phyloP scores from a whole-genome alignment of 2,113 vertebrate genomes.

The Myxocyprinus asiaticus region DNA sequence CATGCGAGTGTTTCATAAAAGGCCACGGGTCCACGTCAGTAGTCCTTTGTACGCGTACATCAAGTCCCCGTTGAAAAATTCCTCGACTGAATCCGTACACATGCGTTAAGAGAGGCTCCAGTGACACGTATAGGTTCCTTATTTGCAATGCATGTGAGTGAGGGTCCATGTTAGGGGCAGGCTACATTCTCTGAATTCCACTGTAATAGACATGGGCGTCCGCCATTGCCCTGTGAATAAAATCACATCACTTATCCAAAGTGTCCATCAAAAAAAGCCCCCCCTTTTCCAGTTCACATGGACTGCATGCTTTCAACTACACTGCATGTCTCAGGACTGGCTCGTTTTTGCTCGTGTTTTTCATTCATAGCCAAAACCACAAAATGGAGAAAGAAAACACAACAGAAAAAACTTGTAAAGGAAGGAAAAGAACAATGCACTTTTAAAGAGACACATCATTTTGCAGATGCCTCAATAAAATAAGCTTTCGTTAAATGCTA shows the following conservation, averaged over 20 bases:
- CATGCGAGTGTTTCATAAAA: conserved; percentile 41
- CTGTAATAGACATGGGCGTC: conserved; percentile 84
- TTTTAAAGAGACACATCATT: neutral
- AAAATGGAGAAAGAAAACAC: conserved; percentile 36
- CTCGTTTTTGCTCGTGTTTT: conserved; percentile 23
- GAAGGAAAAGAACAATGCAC: conserved; percentile 1
- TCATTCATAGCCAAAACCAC: conserved; percentile 58
- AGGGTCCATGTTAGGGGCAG: conserved; percentile 81
- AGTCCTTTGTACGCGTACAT: conserved; percentile 25
- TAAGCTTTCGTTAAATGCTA: conserved; percentile 35
- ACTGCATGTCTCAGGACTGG: conserved; percentile 55
- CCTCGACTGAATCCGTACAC: conserved; percentile 8
- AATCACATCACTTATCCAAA: conserved; percentile 84
- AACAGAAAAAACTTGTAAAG: neutral
- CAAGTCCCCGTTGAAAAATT: conserved; percentile 27
- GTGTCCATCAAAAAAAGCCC: conserved; percentile 70
- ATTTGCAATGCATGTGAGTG: conserved; percentile 76
- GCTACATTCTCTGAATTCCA: conserved; percentile 87
- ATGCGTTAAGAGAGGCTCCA: conserved; percentile 29
- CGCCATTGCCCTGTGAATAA: conserved; percentile 83
- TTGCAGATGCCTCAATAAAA: conserved; percentile 24
- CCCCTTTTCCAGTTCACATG: conserved; percentile 71
- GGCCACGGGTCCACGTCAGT: conserved; percentile 40
- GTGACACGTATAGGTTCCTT: conserved; percentile 60
- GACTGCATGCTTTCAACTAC: conserved; percentile 76